Percentiles rank a stretch among this genome's conserved stretches.
Evolutionary conservation across 2,888 invertebrate species (phyloP).

Genomic region (Papilio gigon): DNA sequence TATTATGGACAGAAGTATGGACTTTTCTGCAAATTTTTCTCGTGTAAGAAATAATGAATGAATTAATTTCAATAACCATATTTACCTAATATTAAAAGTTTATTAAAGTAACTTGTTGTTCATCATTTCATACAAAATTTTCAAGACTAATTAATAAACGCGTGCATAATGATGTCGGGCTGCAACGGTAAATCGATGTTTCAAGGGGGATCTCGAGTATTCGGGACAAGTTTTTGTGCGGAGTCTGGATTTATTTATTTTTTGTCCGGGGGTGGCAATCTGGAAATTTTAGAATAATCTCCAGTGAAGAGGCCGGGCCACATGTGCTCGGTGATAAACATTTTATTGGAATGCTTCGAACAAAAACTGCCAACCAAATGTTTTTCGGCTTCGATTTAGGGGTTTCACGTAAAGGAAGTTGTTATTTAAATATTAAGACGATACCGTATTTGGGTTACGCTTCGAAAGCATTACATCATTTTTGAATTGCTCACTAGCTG

Average conservation of each 20-base stretch:
- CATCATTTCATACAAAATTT: slow-evolving; percentile 50
- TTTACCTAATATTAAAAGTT: not conserved
- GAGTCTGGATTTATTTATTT: slow-evolving; percentile 78
- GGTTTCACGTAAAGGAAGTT: slow-evolving; percentile 71
- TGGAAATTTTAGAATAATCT: slow-evolving; percentile 81
- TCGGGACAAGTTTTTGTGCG: slow-evolving; percentile 73
- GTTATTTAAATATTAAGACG: slow-evolving; percentile 69
- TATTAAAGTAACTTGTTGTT: slow-evolving; percentile 44
- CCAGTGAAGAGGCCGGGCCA: slow-evolving; percentile 69
- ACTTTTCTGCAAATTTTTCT: not conserved
- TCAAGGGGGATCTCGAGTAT: slow-evolving; percentile 77
- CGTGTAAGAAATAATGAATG: not conserved
- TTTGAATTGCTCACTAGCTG: too few species aligned
- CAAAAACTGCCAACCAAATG: slow-evolving; percentile 80
- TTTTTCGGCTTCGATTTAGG: slow-evolving; percentile 69
- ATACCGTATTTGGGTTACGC: slow-evolving; percentile 46
- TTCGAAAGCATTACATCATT: not conserved
- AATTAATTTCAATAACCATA: slow-evolving; percentile 6
- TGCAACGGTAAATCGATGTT: slow-evolving; percentile 73
- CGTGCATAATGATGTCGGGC: slow-evolving; percentile 45
- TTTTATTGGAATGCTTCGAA: slow-evolving; percentile 80
- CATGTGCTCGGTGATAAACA: slow-evolving; percentile 81
- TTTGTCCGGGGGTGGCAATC: slow-evolving; percentile 80
- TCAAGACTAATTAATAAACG: slow-evolving; percentile 37
- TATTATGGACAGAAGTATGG: too few species aligned